These are phyloP conservation scores for Dryococelus australis DNA, from an alignment of 2,888 invertebrate genomes.

Conservation along the genomic window DNA sequence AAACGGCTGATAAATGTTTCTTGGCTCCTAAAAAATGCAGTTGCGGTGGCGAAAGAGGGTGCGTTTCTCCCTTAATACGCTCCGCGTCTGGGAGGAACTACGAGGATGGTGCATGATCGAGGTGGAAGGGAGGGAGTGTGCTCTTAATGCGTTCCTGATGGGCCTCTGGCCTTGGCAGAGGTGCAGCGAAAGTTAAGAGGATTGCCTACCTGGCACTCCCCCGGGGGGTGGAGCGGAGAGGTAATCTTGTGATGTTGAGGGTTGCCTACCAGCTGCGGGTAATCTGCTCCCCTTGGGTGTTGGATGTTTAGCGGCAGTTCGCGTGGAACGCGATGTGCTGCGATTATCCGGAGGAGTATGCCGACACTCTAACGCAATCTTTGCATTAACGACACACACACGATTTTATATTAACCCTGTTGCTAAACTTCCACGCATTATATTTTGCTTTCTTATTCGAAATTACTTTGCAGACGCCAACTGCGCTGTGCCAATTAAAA, in stretches of 20 bases:
- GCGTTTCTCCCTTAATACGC: neutral
- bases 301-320: neutral
- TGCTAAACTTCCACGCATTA: too few species aligned
- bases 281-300: neutral
- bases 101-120: neutral
- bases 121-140: neutral
- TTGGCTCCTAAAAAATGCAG: neutral
- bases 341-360: neutral
- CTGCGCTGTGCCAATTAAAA: too few species aligned
- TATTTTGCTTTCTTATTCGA: too few species aligned
- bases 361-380: neutral
- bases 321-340: neutral
- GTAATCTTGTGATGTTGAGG: neutral
- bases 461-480: too few species aligned
- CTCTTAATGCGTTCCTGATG: slow-evolving; percentile 16
- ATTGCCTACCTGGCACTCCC: neutral
- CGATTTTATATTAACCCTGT: too few species aligned
- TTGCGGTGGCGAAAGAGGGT: slow-evolving; percentile 8
- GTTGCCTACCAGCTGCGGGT: neutral
- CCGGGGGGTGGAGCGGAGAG: neutral
- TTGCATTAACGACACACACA: too few species aligned
- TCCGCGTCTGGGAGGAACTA: neutral
- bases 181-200: slow-evolving; percentile 16
- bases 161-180: neutral
- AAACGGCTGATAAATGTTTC: slow-evolving; percentile 11